These are phyloP conservation scores for Apostichopus japonicus DNA, from an alignment of 35 echinoderm and acorn worm genomes.

Conservation along the genomic window DNA sequence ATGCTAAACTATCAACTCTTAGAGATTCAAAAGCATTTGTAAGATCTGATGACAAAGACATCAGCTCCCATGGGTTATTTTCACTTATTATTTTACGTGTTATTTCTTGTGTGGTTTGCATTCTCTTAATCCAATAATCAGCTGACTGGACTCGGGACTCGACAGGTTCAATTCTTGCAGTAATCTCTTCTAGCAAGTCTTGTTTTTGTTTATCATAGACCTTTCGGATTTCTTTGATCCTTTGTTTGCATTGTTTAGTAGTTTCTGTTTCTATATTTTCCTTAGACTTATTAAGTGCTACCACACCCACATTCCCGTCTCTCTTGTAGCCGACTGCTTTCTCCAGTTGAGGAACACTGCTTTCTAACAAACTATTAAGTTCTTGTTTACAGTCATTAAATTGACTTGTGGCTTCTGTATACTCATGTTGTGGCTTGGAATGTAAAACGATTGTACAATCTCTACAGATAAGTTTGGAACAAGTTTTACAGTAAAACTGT, in stretches of 20 bases:
- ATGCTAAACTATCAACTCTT: too few species aligned
- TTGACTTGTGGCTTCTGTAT: not conserved
- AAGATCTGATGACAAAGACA: too few species aligned
- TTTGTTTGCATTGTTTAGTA: not conserved
- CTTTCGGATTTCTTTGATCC: not conserved
- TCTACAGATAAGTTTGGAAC: not conserved
- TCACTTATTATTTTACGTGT: not conserved
- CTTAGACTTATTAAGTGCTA: not conserved
- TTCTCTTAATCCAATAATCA: not conserved
- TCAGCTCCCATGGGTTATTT: slow-evolving; percentile 28
- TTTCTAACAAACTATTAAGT: not conserved
- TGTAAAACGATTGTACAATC: too few species aligned
- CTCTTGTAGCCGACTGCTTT: not conserved
- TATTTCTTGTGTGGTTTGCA: slow-evolving; percentile 29
- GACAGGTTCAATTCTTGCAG: not conserved
- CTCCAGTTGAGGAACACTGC: not conserved
- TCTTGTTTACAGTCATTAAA: not conserved
- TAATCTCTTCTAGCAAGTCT: not conserved
- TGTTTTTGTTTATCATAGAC: not conserved
- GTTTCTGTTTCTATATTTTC: not conserved
- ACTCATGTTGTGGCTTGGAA: too few species aligned
- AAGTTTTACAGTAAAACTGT: slow-evolving; percentile 36
- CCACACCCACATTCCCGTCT: not conserved
- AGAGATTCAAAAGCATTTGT: too few species aligned
- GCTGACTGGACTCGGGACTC: not conserved